These are phyloP conservation scores for Polylopha cassiicola DNA, from an alignment of 2,888 invertebrate species.

Conservation along the genomic window DNA sequence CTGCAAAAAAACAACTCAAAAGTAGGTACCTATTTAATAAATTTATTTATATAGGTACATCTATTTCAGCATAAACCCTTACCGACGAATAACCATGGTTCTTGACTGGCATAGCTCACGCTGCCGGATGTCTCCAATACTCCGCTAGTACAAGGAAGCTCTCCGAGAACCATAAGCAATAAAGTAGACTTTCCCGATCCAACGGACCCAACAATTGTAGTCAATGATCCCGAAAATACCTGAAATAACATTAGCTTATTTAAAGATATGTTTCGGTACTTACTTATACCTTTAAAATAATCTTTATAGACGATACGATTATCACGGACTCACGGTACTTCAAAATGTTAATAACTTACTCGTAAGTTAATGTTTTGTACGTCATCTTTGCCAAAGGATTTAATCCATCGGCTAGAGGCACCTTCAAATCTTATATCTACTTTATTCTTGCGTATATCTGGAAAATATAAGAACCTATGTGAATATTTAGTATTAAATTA, in stretches of 20 bases:
- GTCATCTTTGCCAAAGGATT: constrained; percentile 57
- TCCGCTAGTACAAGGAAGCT: constrained; percentile 83
- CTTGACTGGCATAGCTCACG: constrained; percentile 87
- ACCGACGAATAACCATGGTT: constrained; percentile 88
- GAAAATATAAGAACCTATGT: no score
- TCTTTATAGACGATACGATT: no score
- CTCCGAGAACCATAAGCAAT: constrained; percentile 83
- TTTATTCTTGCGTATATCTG: constrained; percentile 36
- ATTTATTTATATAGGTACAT: constrained; percentile 30
- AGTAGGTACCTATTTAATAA: not conserved
- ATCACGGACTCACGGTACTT: no score
- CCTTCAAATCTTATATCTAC: constrained; percentile 54
- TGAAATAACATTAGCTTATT: constrained; percentile 25
- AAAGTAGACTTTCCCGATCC: constrained; percentile 79
- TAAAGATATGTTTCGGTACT: not conserved
- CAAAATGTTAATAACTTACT: constrained; percentile 41
- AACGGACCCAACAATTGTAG: constrained; percentile 80
- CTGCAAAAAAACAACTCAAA: constrained; percentile 32
- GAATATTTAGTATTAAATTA: no score
- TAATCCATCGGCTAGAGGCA: constrained; percentile 71
- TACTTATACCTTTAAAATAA: no score
- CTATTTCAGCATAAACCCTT: constrained; percentile 72
- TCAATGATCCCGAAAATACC: constrained; percentile 58
- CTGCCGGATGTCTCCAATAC: constrained; percentile 78
- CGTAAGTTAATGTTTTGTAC: constrained; percentile 63